Evolutionary conservation across 2,888 invertebrate genomes (phyloP).

Genomic region (Litoditis marina): DNA sequence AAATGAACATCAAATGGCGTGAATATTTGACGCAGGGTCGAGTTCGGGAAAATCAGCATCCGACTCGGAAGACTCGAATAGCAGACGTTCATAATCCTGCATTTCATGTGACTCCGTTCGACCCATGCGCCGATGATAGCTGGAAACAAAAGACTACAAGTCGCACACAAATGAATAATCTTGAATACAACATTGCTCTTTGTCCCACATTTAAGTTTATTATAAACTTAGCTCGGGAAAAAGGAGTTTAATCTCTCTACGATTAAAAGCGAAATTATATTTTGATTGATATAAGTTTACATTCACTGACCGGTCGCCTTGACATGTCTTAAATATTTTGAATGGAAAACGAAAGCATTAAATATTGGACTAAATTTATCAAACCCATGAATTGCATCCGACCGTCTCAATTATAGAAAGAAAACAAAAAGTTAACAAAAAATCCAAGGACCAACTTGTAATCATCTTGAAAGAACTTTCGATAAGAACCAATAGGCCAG

Average conservation of each 20-base stretch:
- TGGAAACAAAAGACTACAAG: too few relatives aligned
- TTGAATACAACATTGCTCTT: constrained; percentile 1
- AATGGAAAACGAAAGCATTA: too few relatives aligned
- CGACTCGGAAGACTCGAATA: constrained; percentile 25
- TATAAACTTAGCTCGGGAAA: too few relatives aligned
- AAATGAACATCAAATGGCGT: too few relatives aligned
- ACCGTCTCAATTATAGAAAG: too few relatives aligned
- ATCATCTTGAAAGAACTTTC: constrained; percentile 49
- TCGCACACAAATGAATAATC: too few relatives aligned
- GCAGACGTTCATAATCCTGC: constrained; percentile 44
- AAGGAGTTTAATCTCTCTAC: not conserved
- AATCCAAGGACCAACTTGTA: constrained; percentile 27
- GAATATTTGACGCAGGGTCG: constrained; percentile 9
- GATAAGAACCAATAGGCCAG: constrained; percentile 78
- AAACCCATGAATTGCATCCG: too few relatives aligned
- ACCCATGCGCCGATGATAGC: constrained; percentile 36
- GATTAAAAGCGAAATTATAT: too few relatives aligned
- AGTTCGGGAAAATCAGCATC: constrained; percentile 15
- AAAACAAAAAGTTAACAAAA: not conserved
- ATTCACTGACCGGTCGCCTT: too few relatives aligned
- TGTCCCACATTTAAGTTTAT: not conserved
- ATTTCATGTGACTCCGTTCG: constrained; percentile 41
- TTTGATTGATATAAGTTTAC: too few relatives aligned
- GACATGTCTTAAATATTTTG: too few relatives aligned
- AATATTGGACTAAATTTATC: too few relatives aligned